Percentiles rank a stretch among this genome's conserved stretches.
Conservation (phyloP, 1,140 invertebrate genomes). For the Bursaphelenchus mucronatus region DNA sequence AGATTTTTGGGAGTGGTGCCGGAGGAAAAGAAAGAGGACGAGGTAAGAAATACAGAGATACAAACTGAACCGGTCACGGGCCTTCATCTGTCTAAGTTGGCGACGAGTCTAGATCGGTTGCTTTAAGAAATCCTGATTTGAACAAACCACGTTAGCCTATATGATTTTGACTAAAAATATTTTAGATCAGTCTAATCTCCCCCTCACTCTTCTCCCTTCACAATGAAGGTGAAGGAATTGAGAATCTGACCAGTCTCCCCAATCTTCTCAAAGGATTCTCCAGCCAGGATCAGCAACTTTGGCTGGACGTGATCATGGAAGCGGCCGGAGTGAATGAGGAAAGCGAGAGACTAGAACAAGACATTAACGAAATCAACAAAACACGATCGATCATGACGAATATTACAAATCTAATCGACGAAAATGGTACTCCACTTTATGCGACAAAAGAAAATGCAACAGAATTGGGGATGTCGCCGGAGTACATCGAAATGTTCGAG, state of each 20-base stretch:
- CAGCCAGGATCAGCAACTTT: slow-evolving; percentile 24
- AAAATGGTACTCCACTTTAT: slow-evolving; percentile 40
- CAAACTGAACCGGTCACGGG: too few relatives aligned
- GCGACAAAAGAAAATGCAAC: slow-evolving; percentile 47
- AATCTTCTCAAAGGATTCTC: slow-evolving; percentile 25
- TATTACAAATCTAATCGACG: neutral
- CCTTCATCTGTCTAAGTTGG: too few relatives aligned
- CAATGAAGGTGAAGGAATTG: slow-evolving; percentile 31
- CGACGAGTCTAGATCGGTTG: too few relatives aligned
- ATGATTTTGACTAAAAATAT: too few relatives aligned
- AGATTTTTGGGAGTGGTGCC: slow-evolving; percentile 43
- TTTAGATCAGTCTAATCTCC: slow-evolving; percentile 42
- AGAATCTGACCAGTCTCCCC: slow-evolving; percentile 33
- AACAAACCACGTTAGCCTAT: too few relatives aligned
- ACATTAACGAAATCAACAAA: neutral
- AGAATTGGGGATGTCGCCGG: slow-evolving; percentile 34
- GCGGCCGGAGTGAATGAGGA: slow-evolving; percentile 37
- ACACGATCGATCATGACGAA: neutral
- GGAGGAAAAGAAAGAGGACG: slow-evolving; percentile 30
- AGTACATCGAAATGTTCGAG: slow-evolving; percentile 38
- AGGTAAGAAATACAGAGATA: slow-evolving; percentile 15
- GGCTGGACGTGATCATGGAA: slow-evolving; percentile 25
- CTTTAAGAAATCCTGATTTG: too few relatives aligned
- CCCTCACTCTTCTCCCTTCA: slow-evolving; percentile 46
- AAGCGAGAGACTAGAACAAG: slow-evolving; percentile 27